Evolutionary conservation across 2,113 vertebrate genomes (phyloP), one percentile per base, ranked within the genome.

Genomic region (Pleuronectes platessa): DNA sequence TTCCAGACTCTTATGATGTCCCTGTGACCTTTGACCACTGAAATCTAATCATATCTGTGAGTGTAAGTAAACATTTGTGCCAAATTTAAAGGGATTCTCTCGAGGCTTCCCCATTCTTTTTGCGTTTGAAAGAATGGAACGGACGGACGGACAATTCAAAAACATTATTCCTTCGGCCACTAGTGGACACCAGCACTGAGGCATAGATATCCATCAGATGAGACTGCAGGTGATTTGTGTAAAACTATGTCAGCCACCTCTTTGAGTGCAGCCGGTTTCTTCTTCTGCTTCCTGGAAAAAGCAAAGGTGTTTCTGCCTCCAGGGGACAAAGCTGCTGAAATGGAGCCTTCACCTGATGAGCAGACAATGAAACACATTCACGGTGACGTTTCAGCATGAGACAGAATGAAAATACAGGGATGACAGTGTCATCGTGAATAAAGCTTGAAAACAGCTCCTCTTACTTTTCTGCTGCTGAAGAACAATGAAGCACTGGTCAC

Each of bases 191-290:
- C 4, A 49, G 47, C 17, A 18, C 0, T 7, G 47, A 51, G 47
- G 5, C 47, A 54, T 21, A 12, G 49, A 78, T 54, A 70, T 12
- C 3, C 20, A 49, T 51, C 35, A 64, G 55, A 81, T 84, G 18
- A 88, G 31, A 31, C 31, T 31, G 31, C 31, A 31, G 31, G 31
- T 62, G 9, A 35, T 65, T 26, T 31, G 31, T 31, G 1, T 31
- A 31, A 1, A 6, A 18, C 40, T 49, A 1, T 1, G 20, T 61
- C 14, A 37, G 0, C 76, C 54, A 97, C 97, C 96, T 98, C 96
- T 94, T 98, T 99, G 54, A 99, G 96, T 51, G 97, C 95, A 8
- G 97, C 96, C 63, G 98, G 97, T 68, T 98, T 98, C 89, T 95
- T 98, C 84, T 99, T 99, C 61, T 95, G 95, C 79, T 95, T 98